Percentiles rank a stretch among this genome's conserved stretches.
phyloP scores from a whole-genome alignment of 2,113 vertebrate species.

The Crotophaga sulcirostris region DNA sequence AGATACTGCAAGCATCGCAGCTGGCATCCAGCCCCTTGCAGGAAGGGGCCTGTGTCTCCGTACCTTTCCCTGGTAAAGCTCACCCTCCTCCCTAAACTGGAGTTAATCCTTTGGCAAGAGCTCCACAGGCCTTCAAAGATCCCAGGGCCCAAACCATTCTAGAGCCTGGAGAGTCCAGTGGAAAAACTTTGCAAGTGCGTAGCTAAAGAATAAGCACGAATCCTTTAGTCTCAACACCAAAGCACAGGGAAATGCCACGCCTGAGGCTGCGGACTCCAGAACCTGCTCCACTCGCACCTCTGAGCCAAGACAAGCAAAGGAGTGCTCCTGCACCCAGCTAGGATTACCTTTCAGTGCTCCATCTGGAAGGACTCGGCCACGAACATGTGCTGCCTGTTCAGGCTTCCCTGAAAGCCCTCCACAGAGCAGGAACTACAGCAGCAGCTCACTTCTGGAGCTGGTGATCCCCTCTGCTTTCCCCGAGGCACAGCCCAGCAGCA shows the following conservation, averaged over 20 bases:
- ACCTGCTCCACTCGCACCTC: fast-evolving
- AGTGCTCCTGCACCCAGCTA: not conserved
- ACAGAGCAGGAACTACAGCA: not conserved
- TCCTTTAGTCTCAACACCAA: not conserved
- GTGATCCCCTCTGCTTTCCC: not conserved
- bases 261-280: not conserved
- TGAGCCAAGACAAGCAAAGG: not conserved
- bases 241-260: not conserved
- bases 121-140: not conserved
- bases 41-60: fast-evolving
- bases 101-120: not conserved
- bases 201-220: not conserved
- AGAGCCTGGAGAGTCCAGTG: not conserved
- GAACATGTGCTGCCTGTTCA: not conserved
- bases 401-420: not conserved
- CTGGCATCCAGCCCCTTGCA: not conserved
- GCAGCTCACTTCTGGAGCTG: no score
- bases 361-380: not conserved
- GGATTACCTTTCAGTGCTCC: not conserved
- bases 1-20: not conserved
- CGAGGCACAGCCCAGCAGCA: not conserved
- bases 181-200: not conserved
- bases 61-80: not conserved
- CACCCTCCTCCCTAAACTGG: not conserved
- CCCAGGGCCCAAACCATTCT: fast-evolving